These are phyloP conservation scores for Acrocyrtus sp. DNA, from an alignment of 2,888 invertebrate genomes.

Conservation along the genomic window DNA sequence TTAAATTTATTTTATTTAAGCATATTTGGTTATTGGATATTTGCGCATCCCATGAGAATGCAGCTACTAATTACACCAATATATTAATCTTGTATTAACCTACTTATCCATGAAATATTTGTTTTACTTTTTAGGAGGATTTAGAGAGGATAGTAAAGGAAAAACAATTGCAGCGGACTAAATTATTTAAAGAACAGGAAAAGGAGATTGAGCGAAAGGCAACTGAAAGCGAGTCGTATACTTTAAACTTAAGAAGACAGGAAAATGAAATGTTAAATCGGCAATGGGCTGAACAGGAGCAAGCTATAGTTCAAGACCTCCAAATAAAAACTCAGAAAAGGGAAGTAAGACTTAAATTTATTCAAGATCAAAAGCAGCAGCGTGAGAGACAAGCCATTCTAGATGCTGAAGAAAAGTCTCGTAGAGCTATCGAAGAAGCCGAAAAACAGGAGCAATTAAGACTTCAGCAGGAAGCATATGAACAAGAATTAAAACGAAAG, in stretches of 20 bases:
- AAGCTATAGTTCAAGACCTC: conserved; percentile 5
- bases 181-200: neutral
- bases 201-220: neutral
- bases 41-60: too few species aligned
- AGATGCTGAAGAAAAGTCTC: conserved; percentile 1
- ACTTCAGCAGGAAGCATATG: conserved; percentile 33
- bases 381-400: conserved; percentile 21
- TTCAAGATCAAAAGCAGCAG: conserved; percentile 3
- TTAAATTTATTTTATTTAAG: too few species aligned
- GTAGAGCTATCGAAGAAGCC: conserved; percentile 22
- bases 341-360: conserved; percentile 8
- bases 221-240: neutral
- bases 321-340: neutral
- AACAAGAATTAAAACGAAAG: conserved; percentile 9
- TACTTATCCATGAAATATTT: too few species aligned
- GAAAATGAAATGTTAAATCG: conserved; percentile 3
- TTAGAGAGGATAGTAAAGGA: conserved; percentile 3
- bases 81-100: too few species aligned
- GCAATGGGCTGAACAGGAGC: conserved; percentile 3
- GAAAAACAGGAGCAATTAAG: conserved; percentile 15
- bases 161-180: neutral
- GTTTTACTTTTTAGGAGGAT: conserved; percentile 19
- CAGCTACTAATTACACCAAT: too few species aligned
- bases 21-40: too few species aligned
- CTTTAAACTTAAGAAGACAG: neutral